Evolutionary conservation across 1,140 invertebrate genomes (phyloP).

Genomic region (Teleopsis dalmanni): DNA sequence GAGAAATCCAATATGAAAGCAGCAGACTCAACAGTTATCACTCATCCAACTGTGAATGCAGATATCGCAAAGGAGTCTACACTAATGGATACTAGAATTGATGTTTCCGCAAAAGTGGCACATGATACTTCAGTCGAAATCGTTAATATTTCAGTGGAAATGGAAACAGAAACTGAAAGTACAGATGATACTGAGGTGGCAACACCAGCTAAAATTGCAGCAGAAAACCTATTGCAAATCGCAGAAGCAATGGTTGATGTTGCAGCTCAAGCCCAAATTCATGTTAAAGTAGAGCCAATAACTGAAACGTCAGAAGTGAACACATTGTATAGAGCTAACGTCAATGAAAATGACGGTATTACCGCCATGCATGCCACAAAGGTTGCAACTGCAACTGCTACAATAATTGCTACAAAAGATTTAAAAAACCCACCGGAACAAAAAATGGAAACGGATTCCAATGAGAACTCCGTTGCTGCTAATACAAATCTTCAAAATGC

Average conservation of each 20-base stretch:
- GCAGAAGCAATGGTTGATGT: background rate
- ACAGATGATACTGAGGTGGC: background rate
- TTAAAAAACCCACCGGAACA: conserved; percentile 10
- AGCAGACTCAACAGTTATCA: background rate
- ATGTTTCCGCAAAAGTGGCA: too few species aligned
- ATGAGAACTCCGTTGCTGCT: background rate
- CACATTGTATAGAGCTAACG: too few species aligned
- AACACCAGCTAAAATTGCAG: background rate
- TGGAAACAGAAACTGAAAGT: conserved; percentile 1
- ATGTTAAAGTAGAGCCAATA: too few species aligned
- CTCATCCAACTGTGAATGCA: background rate
- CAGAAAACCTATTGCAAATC: background rate
- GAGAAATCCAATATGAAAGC: background rate
- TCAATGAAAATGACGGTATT: background rate
- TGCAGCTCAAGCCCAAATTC: background rate
- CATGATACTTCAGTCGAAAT: conserved; percentile 18
- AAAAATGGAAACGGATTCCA: conserved; percentile 11
- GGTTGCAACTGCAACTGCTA: background rate
- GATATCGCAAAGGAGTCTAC: too few species aligned
- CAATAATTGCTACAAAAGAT: background rate
- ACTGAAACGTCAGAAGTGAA: too few species aligned
- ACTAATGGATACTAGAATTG: conserved; percentile 4
- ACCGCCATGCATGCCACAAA: background rate
- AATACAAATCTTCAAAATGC: conserved; percentile 1
- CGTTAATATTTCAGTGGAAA: conserved; percentile 1